Evolutionary conservation across 2,888 invertebrate species (phyloP), one percentile per base, ranked within the genome.

Genomic region (Drosophila greeni): DNA sequence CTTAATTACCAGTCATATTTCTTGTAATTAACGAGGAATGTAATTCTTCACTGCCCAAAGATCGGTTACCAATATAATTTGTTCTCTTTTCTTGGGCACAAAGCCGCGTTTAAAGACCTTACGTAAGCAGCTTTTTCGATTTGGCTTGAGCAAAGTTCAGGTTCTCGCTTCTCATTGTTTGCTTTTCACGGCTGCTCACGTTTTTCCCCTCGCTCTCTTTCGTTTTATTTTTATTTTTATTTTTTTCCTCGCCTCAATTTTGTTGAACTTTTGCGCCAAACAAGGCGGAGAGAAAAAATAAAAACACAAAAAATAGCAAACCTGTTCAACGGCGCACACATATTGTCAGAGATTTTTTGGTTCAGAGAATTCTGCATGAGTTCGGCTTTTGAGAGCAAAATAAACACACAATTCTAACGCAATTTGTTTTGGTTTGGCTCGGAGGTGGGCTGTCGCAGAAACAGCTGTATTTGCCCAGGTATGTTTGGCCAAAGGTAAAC

Each of bases 191-290:
- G 52, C 70, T 67, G 48, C 66, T 68, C 75, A 83, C 78, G 75
- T 83, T 77, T 68, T 71, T 62, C 51, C 43, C 42, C 68, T 66
- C 48, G 64, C 58, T 37, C 58, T 20, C 39, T 48, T 74, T 70
- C 16, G 8, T 14, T 18, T 45, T 47, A 29, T 45, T 45, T 45
- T 24, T 42, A 42, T 42, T 45, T 29, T 31, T 31, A 14, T 47
- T 47, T 45, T 29, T 45, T 47, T 31, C 29, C 45, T 18, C 45
- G 45, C 45, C 45, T 47, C 42, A 34, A 66, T 64, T 57, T 82
- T 66, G 67, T 69, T 84, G 82, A 84, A 84, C 82, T 79, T 82
- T 72, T 70, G 62, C 45, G 73, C 67, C 42, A 51, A 73, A 64
- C 42, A 53, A 49, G 47, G 47, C 26, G 33, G 34, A 58, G 72